Evolutionary conservation across 2,888 invertebrate species (phyloP), one percentile per base, ranked within the genome.

Genomic region (Frankliniella fusca): DNA sequence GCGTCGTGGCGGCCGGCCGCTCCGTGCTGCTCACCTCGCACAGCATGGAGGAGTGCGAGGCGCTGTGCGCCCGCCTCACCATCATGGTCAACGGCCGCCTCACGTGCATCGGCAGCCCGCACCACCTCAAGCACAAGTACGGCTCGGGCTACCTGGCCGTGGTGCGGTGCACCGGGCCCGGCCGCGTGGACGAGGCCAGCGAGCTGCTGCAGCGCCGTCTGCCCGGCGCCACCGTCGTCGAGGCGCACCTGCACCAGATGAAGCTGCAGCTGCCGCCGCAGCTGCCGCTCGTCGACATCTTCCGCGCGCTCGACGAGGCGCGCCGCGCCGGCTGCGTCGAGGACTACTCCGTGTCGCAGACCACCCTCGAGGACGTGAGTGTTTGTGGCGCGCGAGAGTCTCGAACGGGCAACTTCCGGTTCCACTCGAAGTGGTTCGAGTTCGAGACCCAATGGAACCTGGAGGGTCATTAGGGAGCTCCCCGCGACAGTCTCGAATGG

Each of bases 41-140:
- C 80, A 94, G 94, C 87, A 95, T 95, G 94, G 94, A 94, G 87
- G 95, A 95, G 88, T 95, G 95, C 88, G 95, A 95, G 89, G 94
- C 93, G 50, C 89, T 95, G 70, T 95, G 95, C 87, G 93, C 94
- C 2, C 90, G 95, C 11, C 88, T 95, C 85, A 94, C 94, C 70
- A 93, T 95, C 83, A 95, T 95, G 95, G 95, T 94, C 82, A 93
- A 93, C 86, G 95, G 95, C 0, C 90, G 91, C 85, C 93, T 95
- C 86, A 91, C 92, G 86, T 94, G 93, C 85, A 89, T 94, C 80
- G 95, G 94, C 80, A 93, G 93, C 3, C 92, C 93, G 83, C 93
- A 94, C 84, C 92, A 94, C 86, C 89, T 95, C 81, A 95, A 95
- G 87, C 92, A 92, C 86, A 94, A 94, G 88, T 95, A 76, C 27